A percentile compares a stretch with the other conserved stretches of the same genome.
phyloP scores from a whole-genome alignment of 2,888 invertebrate genomes.

The Petrolisthes manimaculis region DNA sequence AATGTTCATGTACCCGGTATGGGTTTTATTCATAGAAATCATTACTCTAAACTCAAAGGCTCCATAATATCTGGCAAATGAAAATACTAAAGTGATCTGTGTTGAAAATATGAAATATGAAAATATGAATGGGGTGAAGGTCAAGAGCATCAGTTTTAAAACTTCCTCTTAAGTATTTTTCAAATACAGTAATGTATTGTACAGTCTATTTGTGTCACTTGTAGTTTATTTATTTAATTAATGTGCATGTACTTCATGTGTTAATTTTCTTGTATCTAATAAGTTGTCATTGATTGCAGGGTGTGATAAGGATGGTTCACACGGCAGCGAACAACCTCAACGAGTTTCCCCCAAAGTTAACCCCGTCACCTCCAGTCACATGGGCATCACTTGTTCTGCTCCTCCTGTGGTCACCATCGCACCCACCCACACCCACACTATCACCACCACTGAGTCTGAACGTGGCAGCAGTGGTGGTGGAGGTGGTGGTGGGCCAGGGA shows the following conservation, averaged over 20 bases:
- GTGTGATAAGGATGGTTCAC: slow-evolving; percentile 36
- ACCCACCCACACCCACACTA: slow-evolving; percentile 68
- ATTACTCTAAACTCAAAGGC: no score
- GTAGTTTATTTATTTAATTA: background rate
- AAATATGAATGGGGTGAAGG: no score
- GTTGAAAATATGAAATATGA: no score
- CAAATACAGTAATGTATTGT: no score
- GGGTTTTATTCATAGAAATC: no score
- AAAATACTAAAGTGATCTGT: no score
- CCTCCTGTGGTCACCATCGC: slow-evolving; percentile 71
- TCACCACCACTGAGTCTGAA: slow-evolving; percentile 4
- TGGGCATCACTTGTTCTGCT: slow-evolving; percentile 68
- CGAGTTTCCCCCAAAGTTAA: slow-evolving; percentile 52
- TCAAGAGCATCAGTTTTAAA: no score
- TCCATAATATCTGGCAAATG: no score
- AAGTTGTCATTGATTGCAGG: background rate
- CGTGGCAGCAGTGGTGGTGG: slow-evolving; percentile 10
- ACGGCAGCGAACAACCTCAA: slow-evolving; percentile 36
- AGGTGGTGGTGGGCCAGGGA: background rate
- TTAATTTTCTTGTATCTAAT: background rate
- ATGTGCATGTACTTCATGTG: slow-evolving; percentile 51
- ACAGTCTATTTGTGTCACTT: background rate
- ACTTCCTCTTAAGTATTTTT: no score
- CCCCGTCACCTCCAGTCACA: slow-evolving; percentile 45
- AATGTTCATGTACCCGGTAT: no score